Evolutionary conservation across 2,113 vertebrate species (phyloP), one percentile per base, ranked within the genome.

Genomic region (Hipposideros armiger): DNA sequence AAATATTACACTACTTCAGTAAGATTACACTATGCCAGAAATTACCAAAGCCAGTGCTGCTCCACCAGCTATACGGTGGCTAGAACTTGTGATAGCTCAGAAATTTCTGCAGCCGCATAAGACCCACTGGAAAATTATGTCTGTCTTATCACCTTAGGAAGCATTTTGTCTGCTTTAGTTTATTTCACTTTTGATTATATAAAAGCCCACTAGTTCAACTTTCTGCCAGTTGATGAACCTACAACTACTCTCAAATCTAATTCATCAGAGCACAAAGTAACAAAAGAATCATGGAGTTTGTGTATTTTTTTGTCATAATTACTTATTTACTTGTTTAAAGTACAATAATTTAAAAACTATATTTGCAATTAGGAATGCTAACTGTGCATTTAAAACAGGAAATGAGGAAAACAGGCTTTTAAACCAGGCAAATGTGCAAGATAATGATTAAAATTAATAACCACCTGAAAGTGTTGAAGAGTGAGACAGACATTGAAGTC

Each of bases 381-480:
- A 7, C 30, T 73, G 36, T 50, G 36, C 16, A 24, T 22, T 86
- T n/a, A 36, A 92, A 94, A 86, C 16, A 69, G 19, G 40, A 85
- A 95, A 86, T 72, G 54, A 74, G 20, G 82, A 91, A 30, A 0
- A 80, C 58, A 60, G 36, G 67, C 62, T 93, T 82, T 73, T 81
- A 91, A 96, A 47, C 36, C 52, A 72, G 36, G 54, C 6, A 89
- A 47, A 83, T 64, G 24, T 86, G 2, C 36, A 77, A 91, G 22
- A 83, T 22, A 76, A 87, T 90, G 52, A 81, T 66, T 90, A 77
- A 92, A 96, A 28, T 69, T 83, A 90, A 74, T 62, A 93, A 91
- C 17, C 30, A n/a, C 8, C 60, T 70, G 42, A 30, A 95, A 81
- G 16, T 32, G 60, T 0, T 54, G 67, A 77, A n/a, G n/a, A 87